Base-by-base conservation (phyloP, 2,113 vertebrate genomes). In the Pterocles orientalis region DNA sequence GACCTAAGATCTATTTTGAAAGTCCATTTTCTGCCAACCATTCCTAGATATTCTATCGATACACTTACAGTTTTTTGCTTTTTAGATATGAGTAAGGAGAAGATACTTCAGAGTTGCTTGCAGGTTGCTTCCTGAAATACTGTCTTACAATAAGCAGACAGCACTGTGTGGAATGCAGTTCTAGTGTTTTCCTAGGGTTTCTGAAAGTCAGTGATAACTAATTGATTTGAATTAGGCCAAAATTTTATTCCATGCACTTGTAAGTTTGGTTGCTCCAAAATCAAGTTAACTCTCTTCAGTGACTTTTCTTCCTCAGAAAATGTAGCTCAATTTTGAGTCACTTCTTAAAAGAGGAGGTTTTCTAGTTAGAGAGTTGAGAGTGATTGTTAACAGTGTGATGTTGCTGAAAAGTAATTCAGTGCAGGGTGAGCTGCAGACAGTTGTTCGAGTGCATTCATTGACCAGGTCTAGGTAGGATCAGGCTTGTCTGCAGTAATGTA, bases 1-100 rank as follows among this genome's bases (percentile, higher is more conserved):
- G 91, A 86, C 89, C 56, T 83, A 77, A 86, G 60, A 51, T 71
- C 17, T 29, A 31, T 68, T 84, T 94, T 92, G 43, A 51, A 71
- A 86, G 31, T 70, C 66, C 10, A 25, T 75, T 82, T 89, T 92
- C 61, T 95, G 21, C 73, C 77, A 94, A 12, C 13, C 34, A 61
- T 92, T 92, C 47, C 69, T 92, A 75, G 83, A 54, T 91, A 28
- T 86, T 83, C n/a, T 86, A 12, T 82, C 69, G 43, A 86, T 86
- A 87, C 17, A 2, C 65, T 91, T 53, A 36, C 18, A 39, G 3
- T 18, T 72, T 91, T 90, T 92, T 92, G 4, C 34, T 43, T 64
- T 73, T 73, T 81, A 79, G 85, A 36, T 58, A 24, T 41, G 28
- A 62, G 10, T 70, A 60, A 92, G 57, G 76, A 56, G 43, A 64